Conservation (phyloP, 2,113 vertebrate species). For the Clarias macrocephalus region DNA sequence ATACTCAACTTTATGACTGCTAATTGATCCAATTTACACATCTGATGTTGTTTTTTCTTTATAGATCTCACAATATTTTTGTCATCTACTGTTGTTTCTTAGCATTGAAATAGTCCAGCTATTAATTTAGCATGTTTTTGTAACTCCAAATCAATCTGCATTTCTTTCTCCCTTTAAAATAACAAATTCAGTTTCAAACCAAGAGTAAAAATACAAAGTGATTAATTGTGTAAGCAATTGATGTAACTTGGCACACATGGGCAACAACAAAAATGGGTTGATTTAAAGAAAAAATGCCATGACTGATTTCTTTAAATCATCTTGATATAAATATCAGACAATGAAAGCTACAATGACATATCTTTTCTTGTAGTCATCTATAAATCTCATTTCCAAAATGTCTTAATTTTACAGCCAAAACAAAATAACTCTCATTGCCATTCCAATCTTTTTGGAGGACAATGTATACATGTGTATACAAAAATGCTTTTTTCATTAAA, state of each 20-base stretch:
- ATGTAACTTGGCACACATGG: no score
- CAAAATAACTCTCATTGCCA: neutral
- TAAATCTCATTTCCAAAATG: neutral
- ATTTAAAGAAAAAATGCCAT: no score
- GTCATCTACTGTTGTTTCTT: no score
- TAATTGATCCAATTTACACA: no score
- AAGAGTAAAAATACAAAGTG: no score
- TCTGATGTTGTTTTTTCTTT: no score
- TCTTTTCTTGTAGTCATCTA: neutral
- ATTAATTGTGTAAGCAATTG: no score
- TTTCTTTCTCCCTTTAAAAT: neutral
- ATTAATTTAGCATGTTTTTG: neutral
- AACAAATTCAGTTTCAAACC: no score
- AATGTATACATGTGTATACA: constrained; percentile 56
- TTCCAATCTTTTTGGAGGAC: neutral
- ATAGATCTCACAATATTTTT: no score
- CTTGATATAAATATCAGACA: neutral
- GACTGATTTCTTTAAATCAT: neutral
- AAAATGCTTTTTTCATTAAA: constrained; percentile 62
- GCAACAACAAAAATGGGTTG: no score
- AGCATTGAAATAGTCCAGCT: no score
- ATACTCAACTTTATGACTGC: no score
- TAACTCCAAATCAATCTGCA: neutral
- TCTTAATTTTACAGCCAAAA: neutral
- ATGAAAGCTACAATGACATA: neutral